Conservation (phyloP, 2,797 vertebrate species). For the Pipistrellus pipistrellus region DNA sequence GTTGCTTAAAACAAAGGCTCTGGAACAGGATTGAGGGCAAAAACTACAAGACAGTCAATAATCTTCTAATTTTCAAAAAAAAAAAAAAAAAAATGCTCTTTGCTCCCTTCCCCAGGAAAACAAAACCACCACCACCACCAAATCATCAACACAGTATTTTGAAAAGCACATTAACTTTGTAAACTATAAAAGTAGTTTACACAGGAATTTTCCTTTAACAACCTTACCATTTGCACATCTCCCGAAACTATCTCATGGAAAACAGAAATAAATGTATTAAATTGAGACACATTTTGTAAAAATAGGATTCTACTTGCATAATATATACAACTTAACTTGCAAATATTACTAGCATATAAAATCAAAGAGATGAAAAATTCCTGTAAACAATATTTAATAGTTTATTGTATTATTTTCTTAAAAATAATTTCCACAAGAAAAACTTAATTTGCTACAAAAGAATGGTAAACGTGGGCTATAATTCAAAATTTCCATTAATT, state of each 20-base stretch:
- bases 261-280: constrained; percentile 35
- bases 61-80: constrained; percentile 18
- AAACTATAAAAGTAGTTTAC: constrained; percentile 37
- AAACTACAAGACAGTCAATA: neutral
- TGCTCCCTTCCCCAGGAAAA: neutral
- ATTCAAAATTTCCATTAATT: constrained; percentile 54
- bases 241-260: neutral
- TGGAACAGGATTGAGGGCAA: neutral
- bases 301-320: constrained; percentile 3
- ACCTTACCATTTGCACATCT: constrained; percentile 31
- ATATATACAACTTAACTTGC: constrained; percentile 20
- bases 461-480: neutral
- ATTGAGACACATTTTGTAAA: constrained; percentile 15
- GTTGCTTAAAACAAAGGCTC: constrained; percentile 17
- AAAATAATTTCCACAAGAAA: constrained; percentile 49
- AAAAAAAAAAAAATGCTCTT: constrained; percentile 33
- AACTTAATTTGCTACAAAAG: constrained; percentile 13
- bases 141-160: constrained; percentile 49
- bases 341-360: constrained; percentile 33
- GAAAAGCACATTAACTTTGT: constrained; percentile 32
- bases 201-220: constrained; percentile 19
- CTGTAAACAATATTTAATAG: constrained; percentile 37
- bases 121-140: neutral
- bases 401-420: constrained; percentile 21
- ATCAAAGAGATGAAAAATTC: constrained; percentile 45